phyloP scores from a whole-genome alignment of 2,797 vertebrate genomes.

The Trachurus trachurus region DNA sequence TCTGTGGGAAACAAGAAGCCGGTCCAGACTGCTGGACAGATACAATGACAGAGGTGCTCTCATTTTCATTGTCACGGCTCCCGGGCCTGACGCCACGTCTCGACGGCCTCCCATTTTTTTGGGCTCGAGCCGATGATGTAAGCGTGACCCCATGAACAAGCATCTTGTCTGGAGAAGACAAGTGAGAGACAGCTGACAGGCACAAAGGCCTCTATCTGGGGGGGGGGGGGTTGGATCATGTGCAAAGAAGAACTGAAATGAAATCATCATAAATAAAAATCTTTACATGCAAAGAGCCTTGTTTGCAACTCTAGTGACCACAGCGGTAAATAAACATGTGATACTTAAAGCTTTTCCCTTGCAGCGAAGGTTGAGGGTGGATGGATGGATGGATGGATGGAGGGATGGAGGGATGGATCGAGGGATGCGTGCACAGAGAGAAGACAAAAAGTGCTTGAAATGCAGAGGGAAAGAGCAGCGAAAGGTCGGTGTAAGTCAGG shows the following conservation, averaged over 20 bases:
- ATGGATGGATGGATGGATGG: conserved; percentile 37
- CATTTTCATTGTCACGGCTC: conserved; percentile 75
- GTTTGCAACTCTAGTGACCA: conserved; percentile 14
- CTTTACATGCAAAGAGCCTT: neutral
- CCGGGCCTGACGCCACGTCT: conserved; percentile 77
- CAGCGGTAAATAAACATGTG: conserved; percentile 5
- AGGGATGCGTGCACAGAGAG: conserved; percentile 42
- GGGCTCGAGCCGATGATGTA: conserved; percentile 59
- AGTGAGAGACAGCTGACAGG: conserved; percentile 25
- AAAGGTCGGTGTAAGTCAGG: conserved; percentile 57
- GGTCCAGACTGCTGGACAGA: conserved; percentile 69
- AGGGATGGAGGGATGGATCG: conserved; percentile 27
- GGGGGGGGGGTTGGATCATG: conserved; percentile 15
- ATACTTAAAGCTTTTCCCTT: conserved; percentile 25
- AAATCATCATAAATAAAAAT: neutral
- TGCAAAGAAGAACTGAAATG: neutral
- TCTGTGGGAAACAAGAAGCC: conserved; percentile 69
- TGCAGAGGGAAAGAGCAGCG: conserved; percentile 54
- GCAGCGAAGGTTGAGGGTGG: conserved; percentile 36
- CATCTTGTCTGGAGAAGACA: conserved; percentile 57
- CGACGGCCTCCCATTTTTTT: conserved; percentile 58
- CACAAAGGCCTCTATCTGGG: conserved; percentile 44
- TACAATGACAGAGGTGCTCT: conserved; percentile 73
- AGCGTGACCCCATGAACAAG: conserved; percentile 60
- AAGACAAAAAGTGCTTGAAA: conserved; percentile 54